Evolutionary conservation across 2,113 vertebrate species (phyloP), one percentile per base, ranked within the genome.

Genomic region (Turdus rufiventris): DNA sequence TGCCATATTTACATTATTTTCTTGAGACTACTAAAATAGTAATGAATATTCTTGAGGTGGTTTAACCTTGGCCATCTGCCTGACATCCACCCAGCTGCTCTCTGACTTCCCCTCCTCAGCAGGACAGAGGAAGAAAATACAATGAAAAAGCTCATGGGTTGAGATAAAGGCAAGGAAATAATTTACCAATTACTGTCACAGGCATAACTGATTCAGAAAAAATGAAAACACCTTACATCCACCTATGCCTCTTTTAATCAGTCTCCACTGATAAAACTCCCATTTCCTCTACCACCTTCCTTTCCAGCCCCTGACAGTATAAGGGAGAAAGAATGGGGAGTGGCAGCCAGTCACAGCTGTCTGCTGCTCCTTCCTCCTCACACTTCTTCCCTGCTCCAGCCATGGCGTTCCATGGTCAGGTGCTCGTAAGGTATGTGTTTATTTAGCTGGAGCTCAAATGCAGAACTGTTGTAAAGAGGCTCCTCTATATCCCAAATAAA

Each of bases 61-160:
- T 8, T 40, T 72, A 61, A 43, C 12, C 24, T 53, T 25, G 28
- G 20, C n/a, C 3, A 10, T 3, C 18, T 83, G 23, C 19, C 50
- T 85, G 63, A 38, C 0, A 3, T 23, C 28, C 18, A 53, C 8
- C 5, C 15, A 75, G 23, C 23, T 45, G 3, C 5, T 57, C 7
- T 70, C 42, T 57, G 23, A 38, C 8, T 57, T 9, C 10, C 3
- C 3, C 4, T 42, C 12, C 7, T 58, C 31, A 71, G 62, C 3
- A 58, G 18, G 7, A 53, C 1, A 4, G 17, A 9, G 16, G 6
- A 82, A 61, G 18, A 63, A 91, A 63, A 81, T 33, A 34, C 25
- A 10, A 58, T 0, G 0, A 38, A 56, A 78, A 61, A 14, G 2
- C 7, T 71, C 7, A 10, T 10, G 26, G 13, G 4, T 28, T 61